Evolutionary conservation across 2,113 vertebrate species (phyloP).

Genomic region (Scopus umbretta): DNA sequence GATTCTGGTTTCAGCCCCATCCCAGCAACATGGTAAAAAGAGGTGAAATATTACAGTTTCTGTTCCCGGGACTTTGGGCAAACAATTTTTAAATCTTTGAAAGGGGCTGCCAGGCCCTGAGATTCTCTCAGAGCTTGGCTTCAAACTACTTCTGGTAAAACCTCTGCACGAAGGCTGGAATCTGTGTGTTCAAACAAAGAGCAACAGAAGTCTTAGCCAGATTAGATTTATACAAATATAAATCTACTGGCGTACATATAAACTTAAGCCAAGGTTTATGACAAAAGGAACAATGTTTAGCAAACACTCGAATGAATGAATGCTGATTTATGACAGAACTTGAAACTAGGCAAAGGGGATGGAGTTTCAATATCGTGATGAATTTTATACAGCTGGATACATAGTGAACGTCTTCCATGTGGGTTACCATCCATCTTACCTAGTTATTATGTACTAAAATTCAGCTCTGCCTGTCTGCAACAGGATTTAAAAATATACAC

Average conservation of each 20-base stretch:
- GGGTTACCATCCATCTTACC: neutral
- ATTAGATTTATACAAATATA: neutral
- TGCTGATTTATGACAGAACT: neutral
- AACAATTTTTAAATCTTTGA: neutral
- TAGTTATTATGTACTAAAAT: neutral
- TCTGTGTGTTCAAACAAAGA: neutral
- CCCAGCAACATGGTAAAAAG: neutral
- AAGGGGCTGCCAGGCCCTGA: neutral
- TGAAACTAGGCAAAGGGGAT: neutral
- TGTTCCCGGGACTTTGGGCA: neutral
- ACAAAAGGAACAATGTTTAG: slow-evolving; percentile 8
- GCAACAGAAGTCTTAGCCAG: neutral
- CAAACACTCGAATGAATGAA: neutral
- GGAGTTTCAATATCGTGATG: neutral
- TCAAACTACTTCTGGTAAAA: neutral
- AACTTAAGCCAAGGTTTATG: neutral
- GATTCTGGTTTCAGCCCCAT: neutral
- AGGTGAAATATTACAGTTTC: neutral
- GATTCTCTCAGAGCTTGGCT: neutral
- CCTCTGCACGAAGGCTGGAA: neutral
- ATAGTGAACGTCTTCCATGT: neutral
- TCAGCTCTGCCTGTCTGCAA: neutral
- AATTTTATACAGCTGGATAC: neutral
- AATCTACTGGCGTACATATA: neutral
- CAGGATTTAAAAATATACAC: neutral